phyloP scores from a whole-genome alignment of 2,113 vertebrate species.

The Actinemys pallida region DNA sequence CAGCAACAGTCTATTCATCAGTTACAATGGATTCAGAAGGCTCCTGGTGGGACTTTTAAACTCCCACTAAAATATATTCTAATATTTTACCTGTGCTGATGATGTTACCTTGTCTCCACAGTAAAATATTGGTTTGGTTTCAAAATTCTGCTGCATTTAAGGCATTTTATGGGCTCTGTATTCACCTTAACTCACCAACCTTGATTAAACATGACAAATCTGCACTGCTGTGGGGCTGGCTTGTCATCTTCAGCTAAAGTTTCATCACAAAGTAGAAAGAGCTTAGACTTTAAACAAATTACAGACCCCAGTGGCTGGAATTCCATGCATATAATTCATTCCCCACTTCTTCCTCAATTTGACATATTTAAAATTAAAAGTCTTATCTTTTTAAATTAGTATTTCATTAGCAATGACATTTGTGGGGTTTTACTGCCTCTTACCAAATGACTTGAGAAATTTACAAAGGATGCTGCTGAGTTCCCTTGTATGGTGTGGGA shows the following conservation, averaged over 20 bases:
- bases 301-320: fast-evolving
- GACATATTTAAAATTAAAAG: neutral
- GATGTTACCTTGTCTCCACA: neutral
- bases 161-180: neutral
- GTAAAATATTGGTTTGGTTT: neutral
- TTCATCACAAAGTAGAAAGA: neutral
- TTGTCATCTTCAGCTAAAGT: neutral
- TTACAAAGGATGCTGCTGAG: neutral
- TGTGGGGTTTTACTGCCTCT: neutral
- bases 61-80: neutral
- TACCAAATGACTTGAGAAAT: neutral
- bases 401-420: neutral
- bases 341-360: neutral
- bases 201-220: neutral
- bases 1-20: neutral
- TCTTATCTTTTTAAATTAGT: neutral
- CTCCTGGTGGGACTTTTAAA: neutral
- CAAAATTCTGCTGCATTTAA: neutral
- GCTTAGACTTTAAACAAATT: neutral
- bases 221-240: neutral
- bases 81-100: neutral
- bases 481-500: neutral
- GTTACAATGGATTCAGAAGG: neutral
- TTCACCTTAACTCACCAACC: neutral
- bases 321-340: neutral